Evolutionary conservation across 2,888 invertebrate genomes (phyloP), one percentile per base, ranked within the genome.

Genomic region (Xylophagus ater): DNA sequence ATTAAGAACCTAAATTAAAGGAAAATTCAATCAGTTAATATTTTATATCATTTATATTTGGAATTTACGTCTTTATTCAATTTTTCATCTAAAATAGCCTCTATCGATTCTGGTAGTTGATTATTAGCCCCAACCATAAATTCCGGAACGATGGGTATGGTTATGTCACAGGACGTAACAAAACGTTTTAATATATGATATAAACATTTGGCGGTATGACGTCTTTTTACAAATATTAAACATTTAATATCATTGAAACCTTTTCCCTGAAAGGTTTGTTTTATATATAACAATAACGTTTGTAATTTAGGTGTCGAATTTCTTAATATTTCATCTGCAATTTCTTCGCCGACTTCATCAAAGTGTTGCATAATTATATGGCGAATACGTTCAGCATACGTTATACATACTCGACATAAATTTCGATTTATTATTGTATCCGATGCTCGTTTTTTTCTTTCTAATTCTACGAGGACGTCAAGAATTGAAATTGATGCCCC

Each of bases 181-280:
- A 71, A 71, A 1, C 67, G 62, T 41, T 74, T 69, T 4, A 88
- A 51, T 4, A 85, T 55, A 44, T 81, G 77, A 54, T 71, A 82
- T 1, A 92, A 52, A 6, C 83, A 69, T 61, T 83, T 82, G 0
- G 87, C 82, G 0, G 83, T 80, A 49, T 81, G 78, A 33, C 87
- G 56, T 1, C 64, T 52, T 30, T 63, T 50, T 0, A 62, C 57
- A 41, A 65, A 66, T 6, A 65, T 37, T 10, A 65, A 45, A 37
- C 59, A 58, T 40, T 53, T 52, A 12, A 65, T 54, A 10, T 62
- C 59, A 2, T 51, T 45, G 3, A 51, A 49, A 30, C 59, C 51
- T 46, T 59, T 51, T 18, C 53, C 34, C 2, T 67, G 66, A 55
- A 69, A 72, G 51, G 72, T 78, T 24, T 69, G 65, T 39, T 70